Base-by-base conservation (phyloP, 2,113 vertebrate genomes). In the Lipotes vexillifer region DNA sequence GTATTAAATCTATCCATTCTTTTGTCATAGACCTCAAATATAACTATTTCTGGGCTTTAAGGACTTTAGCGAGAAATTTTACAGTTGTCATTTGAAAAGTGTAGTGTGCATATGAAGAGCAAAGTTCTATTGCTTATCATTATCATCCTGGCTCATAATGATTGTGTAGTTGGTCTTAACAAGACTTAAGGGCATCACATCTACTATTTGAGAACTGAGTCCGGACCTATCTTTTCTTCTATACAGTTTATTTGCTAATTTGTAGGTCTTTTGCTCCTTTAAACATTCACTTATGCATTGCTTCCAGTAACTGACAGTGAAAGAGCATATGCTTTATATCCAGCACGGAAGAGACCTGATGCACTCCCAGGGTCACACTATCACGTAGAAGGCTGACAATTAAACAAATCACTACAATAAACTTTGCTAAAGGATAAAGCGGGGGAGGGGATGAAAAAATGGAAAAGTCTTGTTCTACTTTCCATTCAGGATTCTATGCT, bases 21-120 rank as follows among this genome's bases (percentile, higher is more conserved):
- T 15, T 92, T 92, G 92, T 55, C 92, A 29, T 49, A 93, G 74
- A 44, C 8, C 52, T 92, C 86, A 89, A 74, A 85, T 31, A 57
- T 78, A 88, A 89, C 68, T 89, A 72, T 74, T 69, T 91, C 89
- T 91, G 92, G 65, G 68, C 49, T 89, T 94, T 74, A 66, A 95
- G 86, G 55, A 80, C 6, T 75, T 82, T 8, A 74, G 57, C 1
- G 9, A 83, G 82, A 86, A 91, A 96, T 63, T 63, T 68, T 85
- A 59, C 12, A 78, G 36, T 80, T 85, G 72, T 94, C 84, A 80
- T 92, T 86, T 74, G 83, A 72, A 93, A 94, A 94, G 83, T 72
- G 11, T 31, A 77, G 49, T 46, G 21, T 88, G 81, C 13, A 1
- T 52, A 13, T 25, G n/a, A 36, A 83, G 71, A 78, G 52, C 11